Conservation (phyloP, 1,140 invertebrate genomes). For the Yoshiicerus persimilis region DNA sequence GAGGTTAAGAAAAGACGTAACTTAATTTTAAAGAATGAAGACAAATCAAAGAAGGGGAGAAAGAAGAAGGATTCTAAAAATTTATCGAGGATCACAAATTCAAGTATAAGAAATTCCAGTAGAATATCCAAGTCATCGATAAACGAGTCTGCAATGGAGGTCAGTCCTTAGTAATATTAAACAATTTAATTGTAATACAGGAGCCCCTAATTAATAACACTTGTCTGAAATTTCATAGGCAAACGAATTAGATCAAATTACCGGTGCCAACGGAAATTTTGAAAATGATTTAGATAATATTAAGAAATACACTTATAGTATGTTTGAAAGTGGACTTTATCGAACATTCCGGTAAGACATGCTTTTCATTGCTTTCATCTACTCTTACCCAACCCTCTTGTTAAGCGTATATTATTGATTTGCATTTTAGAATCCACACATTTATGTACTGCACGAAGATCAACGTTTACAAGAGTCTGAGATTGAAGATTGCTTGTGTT, state of each 20-base stretch:
- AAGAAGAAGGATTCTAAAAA: not conserved
- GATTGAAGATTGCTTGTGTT: slow-evolving; percentile 36
- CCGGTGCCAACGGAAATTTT: slow-evolving; percentile 38
- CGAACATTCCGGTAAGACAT: not conserved
- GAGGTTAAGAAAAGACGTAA: slow-evolving; percentile 34
- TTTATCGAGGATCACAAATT: not conserved
- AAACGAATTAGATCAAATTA: slow-evolving; percentile 41
- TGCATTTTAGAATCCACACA: not conserved
- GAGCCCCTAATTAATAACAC: not conserved
- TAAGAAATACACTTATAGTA: slow-evolving; percentile 6
- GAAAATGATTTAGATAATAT: slow-evolving; percentile 26
- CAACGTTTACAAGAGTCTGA: slow-evolving; percentile 21
- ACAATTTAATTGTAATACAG: too few species aligned
- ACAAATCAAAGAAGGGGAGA: not conserved
- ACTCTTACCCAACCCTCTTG: too few species aligned
- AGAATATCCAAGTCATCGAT: not conserved
- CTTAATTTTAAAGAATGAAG: not conserved
- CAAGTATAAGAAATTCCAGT: not conserved
- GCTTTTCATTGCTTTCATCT: not conserved
- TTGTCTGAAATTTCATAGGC: not conserved
- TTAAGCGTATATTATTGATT: not conserved
- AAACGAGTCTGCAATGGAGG: not conserved
- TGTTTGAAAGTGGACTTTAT: slow-evolving; percentile 28
- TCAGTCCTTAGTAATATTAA: not conserved
- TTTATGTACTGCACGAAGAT: not conserved